Evolutionary conservation across 2,797 vertebrate genomes (phyloP).

Genomic region (Huso huso): DNA sequence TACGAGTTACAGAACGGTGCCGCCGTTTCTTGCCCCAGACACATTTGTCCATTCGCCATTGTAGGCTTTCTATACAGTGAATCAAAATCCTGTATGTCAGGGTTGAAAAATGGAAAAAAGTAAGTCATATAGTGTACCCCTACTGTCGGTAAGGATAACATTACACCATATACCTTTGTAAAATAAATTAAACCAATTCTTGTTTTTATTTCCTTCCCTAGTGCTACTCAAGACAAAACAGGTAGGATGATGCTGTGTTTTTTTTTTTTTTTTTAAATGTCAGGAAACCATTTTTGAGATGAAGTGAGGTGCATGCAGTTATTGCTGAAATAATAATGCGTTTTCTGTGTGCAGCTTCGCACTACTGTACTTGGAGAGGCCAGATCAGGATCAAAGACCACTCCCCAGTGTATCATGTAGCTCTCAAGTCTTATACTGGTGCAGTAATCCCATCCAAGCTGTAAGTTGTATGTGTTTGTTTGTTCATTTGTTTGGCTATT

Average conservation of each 20-base stretch:
- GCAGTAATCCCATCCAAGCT: conserved; percentile 48
- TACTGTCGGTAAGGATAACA: neutral
- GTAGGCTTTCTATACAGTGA: conserved; percentile 60
- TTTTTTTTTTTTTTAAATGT: neutral
- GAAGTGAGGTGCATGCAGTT: neutral
- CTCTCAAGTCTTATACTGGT: conserved; percentile 40
- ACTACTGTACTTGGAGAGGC: conserved; percentile 57
- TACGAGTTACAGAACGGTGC: conserved; percentile 51
- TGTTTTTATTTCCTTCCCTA: too few species aligned
- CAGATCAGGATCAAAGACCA: conserved; percentile 43
- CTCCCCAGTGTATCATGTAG: conserved; percentile 36
- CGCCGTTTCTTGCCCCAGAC: conserved; percentile 40
- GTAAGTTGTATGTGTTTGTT: conserved; percentile 39
- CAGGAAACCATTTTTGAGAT: too few species aligned
- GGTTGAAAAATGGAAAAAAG: conserved; percentile 39
- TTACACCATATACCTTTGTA: neutral
- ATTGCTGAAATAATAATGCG: neutral
- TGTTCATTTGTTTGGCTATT: neutral
- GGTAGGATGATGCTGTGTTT: neutral
- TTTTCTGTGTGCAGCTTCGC: conserved; percentile 37
- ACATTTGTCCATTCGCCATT: conserved; percentile 53
- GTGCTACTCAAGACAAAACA: too few species aligned
- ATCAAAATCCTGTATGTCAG: conserved; percentile 28
- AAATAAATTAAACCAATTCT: too few species aligned
- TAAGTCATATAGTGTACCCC: conserved; percentile 19